A percentile compares a stretch with the other conserved stretches of the same genome.
Conservation (phyloP, 2,113 vertebrate species). For the Caretta caretta region DNA sequence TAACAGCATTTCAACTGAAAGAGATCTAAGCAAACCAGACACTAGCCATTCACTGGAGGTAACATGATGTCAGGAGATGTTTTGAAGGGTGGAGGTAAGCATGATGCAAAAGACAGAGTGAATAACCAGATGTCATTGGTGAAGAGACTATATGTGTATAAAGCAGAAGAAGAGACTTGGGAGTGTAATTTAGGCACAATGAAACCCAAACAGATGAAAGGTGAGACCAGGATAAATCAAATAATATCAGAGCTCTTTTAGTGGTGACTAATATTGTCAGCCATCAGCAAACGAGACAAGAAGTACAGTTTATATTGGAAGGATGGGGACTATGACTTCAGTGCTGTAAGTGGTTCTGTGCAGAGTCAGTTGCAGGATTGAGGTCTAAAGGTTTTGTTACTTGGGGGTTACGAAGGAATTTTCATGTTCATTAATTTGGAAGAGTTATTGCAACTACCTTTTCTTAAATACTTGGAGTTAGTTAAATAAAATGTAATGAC, state of each 20-base stretch:
- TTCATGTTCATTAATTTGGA: neutral
- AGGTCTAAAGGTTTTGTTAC: neutral
- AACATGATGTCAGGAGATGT: neutral
- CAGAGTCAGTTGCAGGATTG: neutral
- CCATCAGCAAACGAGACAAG: neutral
- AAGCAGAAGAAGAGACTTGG: slow-evolving; percentile 10
- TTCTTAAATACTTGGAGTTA: neutral
- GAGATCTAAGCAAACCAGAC: neutral
- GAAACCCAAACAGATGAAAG: slow-evolving; percentile 29
- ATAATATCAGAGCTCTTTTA: neutral
- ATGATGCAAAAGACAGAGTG: slow-evolving; percentile 46
- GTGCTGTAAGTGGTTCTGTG: neutral
- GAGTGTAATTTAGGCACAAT: slow-evolving; percentile 22
- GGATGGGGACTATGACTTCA: neutral
- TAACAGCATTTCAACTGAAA: slow-evolving; percentile 37
- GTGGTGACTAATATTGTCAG: slow-evolving; percentile 5
- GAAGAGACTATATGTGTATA: neutral
- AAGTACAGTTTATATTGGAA: neutral
- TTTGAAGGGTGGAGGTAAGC: slow-evolving; percentile 10
- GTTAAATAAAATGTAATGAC: neutral
- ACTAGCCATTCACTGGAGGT: neutral
- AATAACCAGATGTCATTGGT: slow-evolving; percentile 32
- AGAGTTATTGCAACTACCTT: neutral
- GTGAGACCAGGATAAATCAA: slow-evolving; percentile 46
- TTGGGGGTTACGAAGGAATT: neutral